Conservation (phyloP, 2,888 invertebrate genomes). For the Odontocerum albicorne region DNA sequence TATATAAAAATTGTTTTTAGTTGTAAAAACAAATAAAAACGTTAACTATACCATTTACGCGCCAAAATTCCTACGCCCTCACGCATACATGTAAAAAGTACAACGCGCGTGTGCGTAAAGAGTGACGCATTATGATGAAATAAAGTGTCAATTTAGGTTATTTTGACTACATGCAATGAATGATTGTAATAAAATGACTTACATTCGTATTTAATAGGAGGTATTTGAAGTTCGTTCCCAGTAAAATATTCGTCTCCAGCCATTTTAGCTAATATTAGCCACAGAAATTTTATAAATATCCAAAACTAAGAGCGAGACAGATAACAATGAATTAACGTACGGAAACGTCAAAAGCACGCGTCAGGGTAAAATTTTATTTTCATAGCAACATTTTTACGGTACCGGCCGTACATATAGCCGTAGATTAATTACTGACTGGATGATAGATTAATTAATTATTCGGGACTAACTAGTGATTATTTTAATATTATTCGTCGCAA, state of each 20-base stretch:
- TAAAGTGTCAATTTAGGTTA: background rate
- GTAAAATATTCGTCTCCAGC: constrained; percentile 53
- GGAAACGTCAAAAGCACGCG: constrained; percentile 12
- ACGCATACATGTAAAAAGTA: constrained; percentile 6
- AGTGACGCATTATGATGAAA: constrained; percentile 25
- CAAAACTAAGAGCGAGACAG: constrained; percentile 17
- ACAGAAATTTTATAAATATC: constrained; percentile 7
- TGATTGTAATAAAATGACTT: constrained; percentile 45
- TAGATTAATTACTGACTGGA: background rate
- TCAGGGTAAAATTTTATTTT: too few relatives aligned
- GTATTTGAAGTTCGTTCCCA: constrained; percentile 64
- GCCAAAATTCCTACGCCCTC: constrained; percentile 20
- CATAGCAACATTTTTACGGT: too few relatives aligned
- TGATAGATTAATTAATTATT: background rate
- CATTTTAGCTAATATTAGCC: constrained; percentile 21
- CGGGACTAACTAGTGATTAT: too few relatives aligned
- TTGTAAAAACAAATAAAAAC: background rate
- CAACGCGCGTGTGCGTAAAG: constrained; percentile 12
- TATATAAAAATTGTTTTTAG: background rate
- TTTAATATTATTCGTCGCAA: too few relatives aligned
- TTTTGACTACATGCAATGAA: background rate
- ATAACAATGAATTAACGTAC: too few relatives aligned
- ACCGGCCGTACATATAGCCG: too few relatives aligned
- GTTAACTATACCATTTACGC: constrained; percentile 19
- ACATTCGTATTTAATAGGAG: constrained; percentile 82